Percentiles rank a stretch among this genome's conserved stretches.
Evolutionary conservation across 2,888 invertebrate species (phyloP).

Genomic region (Eilema depressum): DNA sequence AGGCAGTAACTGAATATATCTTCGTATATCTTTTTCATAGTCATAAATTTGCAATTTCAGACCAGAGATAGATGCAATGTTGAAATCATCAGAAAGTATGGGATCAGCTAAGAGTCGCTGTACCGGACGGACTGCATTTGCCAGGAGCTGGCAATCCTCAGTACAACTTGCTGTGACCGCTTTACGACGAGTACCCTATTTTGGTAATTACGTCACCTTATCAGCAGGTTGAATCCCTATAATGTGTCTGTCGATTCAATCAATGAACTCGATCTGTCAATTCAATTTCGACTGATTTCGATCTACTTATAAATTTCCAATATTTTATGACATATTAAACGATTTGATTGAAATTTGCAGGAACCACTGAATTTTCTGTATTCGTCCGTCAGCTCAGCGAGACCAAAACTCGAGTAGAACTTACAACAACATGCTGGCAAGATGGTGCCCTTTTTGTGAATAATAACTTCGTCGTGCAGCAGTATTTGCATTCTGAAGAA

Average conservation of each 20-base stretch:
- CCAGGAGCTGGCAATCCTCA: constrained; percentile 68
- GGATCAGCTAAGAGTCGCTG: constrained; percentile 61
- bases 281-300: not conserved
- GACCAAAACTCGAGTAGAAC: constrained; percentile 74
- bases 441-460: constrained; percentile 76
- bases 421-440: constrained; percentile 74
- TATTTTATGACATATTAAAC: not conserved
- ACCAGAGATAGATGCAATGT: constrained; percentile 68
- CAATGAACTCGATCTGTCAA: too few relatives aligned
- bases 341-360: constrained; percentile 49
- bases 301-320: not conserved
- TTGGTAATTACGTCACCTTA: constrained; percentile 59
- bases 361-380: constrained; percentile 69
- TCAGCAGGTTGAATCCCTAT: not conserved
- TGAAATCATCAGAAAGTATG: constrained; percentile 59
- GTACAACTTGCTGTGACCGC: constrained; percentile 61
- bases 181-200: constrained; percentile 72
- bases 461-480: constrained; percentile 73
- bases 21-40: not conserved
- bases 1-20: not conserved
- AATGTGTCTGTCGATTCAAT: not conserved
- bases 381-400: constrained; percentile 76
- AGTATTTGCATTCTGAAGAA: constrained; percentile 67
- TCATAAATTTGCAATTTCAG: constrained; percentile 48
- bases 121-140: constrained; percentile 71